These are phyloP conservation scores for Electrona antarctica DNA, from an alignment of 2,113 vertebrate genomes.

Conservation along the genomic window DNA sequence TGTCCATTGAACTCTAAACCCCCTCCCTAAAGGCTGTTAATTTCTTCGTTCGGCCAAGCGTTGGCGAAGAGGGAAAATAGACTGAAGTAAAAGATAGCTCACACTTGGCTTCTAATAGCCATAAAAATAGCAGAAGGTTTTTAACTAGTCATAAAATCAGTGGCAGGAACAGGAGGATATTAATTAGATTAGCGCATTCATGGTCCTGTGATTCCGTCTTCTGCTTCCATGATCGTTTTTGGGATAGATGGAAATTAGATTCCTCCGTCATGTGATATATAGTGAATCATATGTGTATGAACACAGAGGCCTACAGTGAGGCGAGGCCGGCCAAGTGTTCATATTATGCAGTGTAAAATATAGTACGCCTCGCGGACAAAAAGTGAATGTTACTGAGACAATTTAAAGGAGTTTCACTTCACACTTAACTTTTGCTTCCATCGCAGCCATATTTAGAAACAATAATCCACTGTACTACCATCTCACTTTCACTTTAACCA, in stretches of 20 bases:
- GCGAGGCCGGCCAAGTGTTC: neutral
- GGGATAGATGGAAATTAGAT: slow-evolving; percentile 64
- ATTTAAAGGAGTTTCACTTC: neutral
- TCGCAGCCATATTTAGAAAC: neutral
- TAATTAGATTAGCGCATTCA: slow-evolving; percentile 80
- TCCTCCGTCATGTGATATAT: slow-evolving; percentile 57
- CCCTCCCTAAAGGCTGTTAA: slow-evolving; percentile 51
- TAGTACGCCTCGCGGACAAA: neutral
- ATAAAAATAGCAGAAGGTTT: slow-evolving; percentile 81
- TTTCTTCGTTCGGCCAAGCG: slow-evolving; percentile 61
- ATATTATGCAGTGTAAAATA: slow-evolving; percentile 8
- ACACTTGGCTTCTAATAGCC: slow-evolving; percentile 74
- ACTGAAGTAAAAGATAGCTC: slow-evolving; percentile 63
- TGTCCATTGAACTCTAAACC: slow-evolving; percentile 39
- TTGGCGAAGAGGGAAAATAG: slow-evolving; percentile 56
- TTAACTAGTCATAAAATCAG: slow-evolving; percentile 80
- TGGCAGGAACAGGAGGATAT: slow-evolving; percentile 72
- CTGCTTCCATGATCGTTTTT: slow-evolving; percentile 72
- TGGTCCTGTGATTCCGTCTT: slow-evolving; percentile 74
- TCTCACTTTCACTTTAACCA: too few relatives aligned
- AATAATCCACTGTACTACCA: neutral
- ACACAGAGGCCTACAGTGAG: slow-evolving; percentile 11
- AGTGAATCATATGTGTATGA: slow-evolving; percentile 29
- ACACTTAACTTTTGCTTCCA: neutral
- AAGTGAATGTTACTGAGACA: neutral